Evolutionary conservation across 2,888 invertebrate genomes (phyloP), one percentile per base, ranked within the genome.

Genomic region (Apamea epomidion): DNA sequence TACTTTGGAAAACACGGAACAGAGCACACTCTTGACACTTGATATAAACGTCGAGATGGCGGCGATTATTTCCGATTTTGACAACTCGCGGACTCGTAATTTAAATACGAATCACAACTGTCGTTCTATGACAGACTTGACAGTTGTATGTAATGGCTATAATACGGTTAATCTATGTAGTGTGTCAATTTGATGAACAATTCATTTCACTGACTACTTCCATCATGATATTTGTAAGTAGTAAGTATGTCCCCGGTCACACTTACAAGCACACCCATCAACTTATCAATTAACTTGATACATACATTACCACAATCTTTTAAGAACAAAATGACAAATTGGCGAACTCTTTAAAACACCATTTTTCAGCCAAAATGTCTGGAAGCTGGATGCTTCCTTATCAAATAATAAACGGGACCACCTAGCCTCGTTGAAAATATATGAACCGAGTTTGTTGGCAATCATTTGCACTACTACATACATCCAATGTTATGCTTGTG

Each of bases 361-460:
- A 79, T 79, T 51, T 29, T 42, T 80, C 51, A 7, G 48, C 42
- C 51, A 74, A 68, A 80, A 80, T 68, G 42, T 81, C 42, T 29
- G 42, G 42, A 81, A 51, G 54, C 32, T 45, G 69, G 72, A n/a
- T 83, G 69, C 73, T 62, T 54, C 10, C 77, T 78, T 82, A 78
- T 73, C 82, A 78, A 83, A 82, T 78, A 70, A 82, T 82, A 74
- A 78, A 73, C 58, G 48, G 3, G 10, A 74, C 73, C 60, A 42
- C 70, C 32, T 58, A 45, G 18, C n/a, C 14, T 45, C 12, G 16
- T 32, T 64, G 42, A 69, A 83, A 60, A 83, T 83, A 83, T 78
- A 78, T 73, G 54, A 48, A 64, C 18, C 10, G 25, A 70, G 48
- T 74, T 82, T 62, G 64, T 69, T 78, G 83, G 78, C 64, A 73